Evolutionary conservation across 1,140 invertebrate species (phyloP), one percentile per base, ranked within the genome.

Genomic region (Papilio machaon): DNA sequence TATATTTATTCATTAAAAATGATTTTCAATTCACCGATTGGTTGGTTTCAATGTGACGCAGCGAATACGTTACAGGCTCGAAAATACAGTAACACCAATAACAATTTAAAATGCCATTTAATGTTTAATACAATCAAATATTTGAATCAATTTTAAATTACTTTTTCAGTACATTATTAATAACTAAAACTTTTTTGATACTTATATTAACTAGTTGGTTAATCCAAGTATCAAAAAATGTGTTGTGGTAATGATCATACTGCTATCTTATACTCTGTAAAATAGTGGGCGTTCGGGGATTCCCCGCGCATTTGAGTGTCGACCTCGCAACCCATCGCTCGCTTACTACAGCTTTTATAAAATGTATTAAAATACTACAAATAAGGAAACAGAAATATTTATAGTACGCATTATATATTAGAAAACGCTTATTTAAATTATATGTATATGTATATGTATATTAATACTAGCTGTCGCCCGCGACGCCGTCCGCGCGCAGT

Each of bases 221-320:
- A 30, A 30, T 30, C 23, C 23, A 30, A 30, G 23, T 30, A 30
- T 30, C 23, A 30, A 30, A 30, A 30, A 10, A 5, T 23, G 1
- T 30, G 6, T 35, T 38, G 10, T 70, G 64, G 64, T 70, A 30
- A 30, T 30, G 23, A 30, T 30, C 15, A 35, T 70, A 38, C 64
- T 70, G 30, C 13, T 35, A 70, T 13, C 0, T 7, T 38, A 15
- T 70, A 70, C 64, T 15, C 64, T 70, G 64, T 70, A 70, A 70
- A 35, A 70, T 2, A 70, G 30, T 70, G 30, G 64, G 64, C 64
- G 64, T 70, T 70, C 64, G 64, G 64, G 64, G 64, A 70, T 35
- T 70, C 13, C 64, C 64, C 64, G 30, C 35, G 64, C 64, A 70
- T 30, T 70, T 35, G 64, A 35, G 11, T 35, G 64, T 35, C 11